Percentiles rank a stretch among this genome's conserved stretches.
These are phyloP conservation scores for Pogonophryne albipinna DNA, from an alignment of 2,797 vertebrate genomes.

Conservation along the genomic window DNA sequence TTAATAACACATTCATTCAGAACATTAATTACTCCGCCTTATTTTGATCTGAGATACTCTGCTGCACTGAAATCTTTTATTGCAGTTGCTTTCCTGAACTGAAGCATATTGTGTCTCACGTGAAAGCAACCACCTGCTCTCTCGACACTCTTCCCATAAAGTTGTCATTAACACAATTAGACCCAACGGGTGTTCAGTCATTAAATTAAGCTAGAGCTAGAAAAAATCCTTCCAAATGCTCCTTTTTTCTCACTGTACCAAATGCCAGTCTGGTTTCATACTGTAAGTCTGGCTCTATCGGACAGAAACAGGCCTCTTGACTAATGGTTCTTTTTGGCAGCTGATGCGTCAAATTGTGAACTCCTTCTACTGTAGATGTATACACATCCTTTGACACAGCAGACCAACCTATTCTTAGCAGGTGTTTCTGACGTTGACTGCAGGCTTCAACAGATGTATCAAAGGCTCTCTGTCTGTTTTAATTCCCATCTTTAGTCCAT, in stretches of 20 bases:
- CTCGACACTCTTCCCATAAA: slow-evolving; percentile 10
- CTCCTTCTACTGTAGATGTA: slow-evolving; percentile 19
- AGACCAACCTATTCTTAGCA: slow-evolving; percentile 1
- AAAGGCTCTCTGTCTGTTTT: background rate
- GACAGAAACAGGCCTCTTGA: slow-evolving; percentile 43
- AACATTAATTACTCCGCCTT: slow-evolving; percentile 39
- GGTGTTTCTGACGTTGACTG: background rate
- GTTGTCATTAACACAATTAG: slow-evolving; percentile 27
- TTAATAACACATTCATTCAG: slow-evolving; percentile 54
- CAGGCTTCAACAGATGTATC: background rate
- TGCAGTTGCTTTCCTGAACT: slow-evolving; percentile 3
- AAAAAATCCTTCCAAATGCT: slow-evolving; percentile 17
- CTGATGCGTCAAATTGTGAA: slow-evolving; percentile 46
- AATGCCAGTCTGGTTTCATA: slow-evolving; percentile 33
- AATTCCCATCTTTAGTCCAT: background rate
- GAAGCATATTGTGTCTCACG: background rate
- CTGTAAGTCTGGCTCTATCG: slow-evolving; percentile 5
- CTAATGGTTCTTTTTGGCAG: slow-evolving; percentile 48
- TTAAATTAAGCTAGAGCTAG: background rate
- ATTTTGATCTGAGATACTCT: slow-evolving; percentile 36
- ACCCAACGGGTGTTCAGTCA: background rate
- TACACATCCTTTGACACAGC: slow-evolving; percentile 24
- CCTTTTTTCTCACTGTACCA: slow-evolving; percentile 2
- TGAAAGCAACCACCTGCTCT: slow-evolving; percentile 11
- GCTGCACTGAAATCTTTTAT: slow-evolving; percentile 13